Conservation (phyloP, 2,797 vertebrate species). For the Bradypodion pumilum region DNA sequence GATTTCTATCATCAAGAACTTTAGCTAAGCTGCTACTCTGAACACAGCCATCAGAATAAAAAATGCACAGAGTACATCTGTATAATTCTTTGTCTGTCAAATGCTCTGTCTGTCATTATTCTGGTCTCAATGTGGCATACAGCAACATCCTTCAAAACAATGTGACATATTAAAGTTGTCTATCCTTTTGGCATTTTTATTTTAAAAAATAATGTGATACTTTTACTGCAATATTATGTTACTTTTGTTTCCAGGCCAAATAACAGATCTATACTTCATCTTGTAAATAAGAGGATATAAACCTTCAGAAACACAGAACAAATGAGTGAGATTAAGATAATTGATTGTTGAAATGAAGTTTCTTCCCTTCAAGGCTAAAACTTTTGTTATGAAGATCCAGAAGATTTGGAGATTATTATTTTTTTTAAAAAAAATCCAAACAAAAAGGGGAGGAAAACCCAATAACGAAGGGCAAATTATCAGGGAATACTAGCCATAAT, state of each 20-base stretch:
- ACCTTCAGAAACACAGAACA: neutral
- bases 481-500: neutral
- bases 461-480: neutral
- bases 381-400: neutral
- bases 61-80: neutral
- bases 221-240: neutral
- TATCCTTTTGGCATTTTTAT: neutral
- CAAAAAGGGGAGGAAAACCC: no score
- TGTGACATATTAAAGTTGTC: neutral
- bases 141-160: neutral
- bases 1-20: neutral
- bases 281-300: neutral
- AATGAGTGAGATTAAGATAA: neutral
- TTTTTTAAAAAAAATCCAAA: neutral
- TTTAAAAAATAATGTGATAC: neutral
- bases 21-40: neutral
- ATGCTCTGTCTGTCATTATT: neutral
- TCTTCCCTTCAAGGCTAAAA: neutral
- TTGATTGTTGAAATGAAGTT: neutral
- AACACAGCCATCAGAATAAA: neutral
- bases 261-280: neutral
- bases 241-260: neutral
- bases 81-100: conserved; percentile 5
- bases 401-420: neutral
- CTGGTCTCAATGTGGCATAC: neutral